phyloP scores from a whole-genome alignment of 37 sponge, comb jelly and placozoan species.

The Petrosia ficiformis region DNA sequence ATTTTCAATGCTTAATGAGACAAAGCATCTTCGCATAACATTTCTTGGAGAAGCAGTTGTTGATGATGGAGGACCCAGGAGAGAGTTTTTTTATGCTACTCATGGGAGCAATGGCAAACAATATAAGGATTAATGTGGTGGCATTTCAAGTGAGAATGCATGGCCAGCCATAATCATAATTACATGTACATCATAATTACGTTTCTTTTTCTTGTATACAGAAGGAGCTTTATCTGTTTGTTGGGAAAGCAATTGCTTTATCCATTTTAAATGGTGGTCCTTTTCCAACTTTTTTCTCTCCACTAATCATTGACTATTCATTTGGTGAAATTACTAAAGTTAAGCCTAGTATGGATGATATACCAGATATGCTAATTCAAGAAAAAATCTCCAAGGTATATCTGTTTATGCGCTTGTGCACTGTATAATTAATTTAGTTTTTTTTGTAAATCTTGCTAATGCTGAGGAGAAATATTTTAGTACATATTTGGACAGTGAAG shows the following conservation, averaged over 20 bases:
- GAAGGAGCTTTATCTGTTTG: slow-evolving; percentile 13
- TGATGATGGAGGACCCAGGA: not conserved
- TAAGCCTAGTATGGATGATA: slow-evolving; percentile 1
- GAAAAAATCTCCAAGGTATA: no score
- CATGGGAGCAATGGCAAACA: not conserved
- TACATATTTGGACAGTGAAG: not conserved
- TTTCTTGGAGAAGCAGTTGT: not conserved
- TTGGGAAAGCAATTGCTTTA: slow-evolving; percentile 11
- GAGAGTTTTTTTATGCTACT: not conserved
- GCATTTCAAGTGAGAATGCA: no score
- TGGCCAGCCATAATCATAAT: not conserved
- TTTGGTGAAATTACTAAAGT: slow-evolving; percentile 1
- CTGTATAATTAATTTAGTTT: not conserved
- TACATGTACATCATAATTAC: not conserved
- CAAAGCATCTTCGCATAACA: not conserved
- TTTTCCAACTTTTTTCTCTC: slow-evolving; percentile 2
- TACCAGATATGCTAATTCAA: slow-evolving; percentile 13
- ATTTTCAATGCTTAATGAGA: not conserved
- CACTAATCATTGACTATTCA: slow-evolving; percentile 6
- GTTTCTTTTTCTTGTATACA: not conserved
- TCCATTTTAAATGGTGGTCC: slow-evolving; percentile 30
- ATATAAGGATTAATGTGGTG: not conserved
- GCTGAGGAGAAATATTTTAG: not conserved
- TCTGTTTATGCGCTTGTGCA: not conserved
- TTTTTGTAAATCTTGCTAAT: not conserved